phyloP scores from a whole-genome alignment of 2,113 vertebrate species.

The Poeciliopsis turrubarensis region DNA sequence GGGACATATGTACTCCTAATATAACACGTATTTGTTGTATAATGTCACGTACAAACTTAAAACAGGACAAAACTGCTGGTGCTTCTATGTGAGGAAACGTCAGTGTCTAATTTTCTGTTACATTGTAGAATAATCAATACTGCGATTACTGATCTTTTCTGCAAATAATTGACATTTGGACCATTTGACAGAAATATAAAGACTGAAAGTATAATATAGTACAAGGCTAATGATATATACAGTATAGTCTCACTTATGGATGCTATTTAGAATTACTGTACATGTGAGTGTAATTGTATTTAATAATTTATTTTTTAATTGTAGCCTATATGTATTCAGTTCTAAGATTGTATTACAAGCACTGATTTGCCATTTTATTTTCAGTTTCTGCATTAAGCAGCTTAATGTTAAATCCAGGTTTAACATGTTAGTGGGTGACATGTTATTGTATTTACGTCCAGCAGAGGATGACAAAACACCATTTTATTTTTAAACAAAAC shows the following conservation, averaged over 20 bases:
- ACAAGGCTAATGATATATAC: background rate
- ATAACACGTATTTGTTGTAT: constrained; percentile 14
- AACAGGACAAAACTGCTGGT: constrained; percentile 32
- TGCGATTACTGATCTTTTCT: background rate
- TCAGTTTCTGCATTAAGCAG: too few relatives aligned
- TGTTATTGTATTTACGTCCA: constrained; percentile 29
- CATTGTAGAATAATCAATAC: background rate
- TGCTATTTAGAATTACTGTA: background rate
- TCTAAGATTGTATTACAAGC: too few relatives aligned
- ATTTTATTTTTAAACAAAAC: background rate
- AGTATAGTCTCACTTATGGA: background rate
- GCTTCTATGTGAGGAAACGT: constrained; percentile 24
- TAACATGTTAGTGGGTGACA: background rate
- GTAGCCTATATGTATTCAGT: too few relatives aligned
- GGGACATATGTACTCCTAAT: background rate
- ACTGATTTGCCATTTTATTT: too few relatives aligned
- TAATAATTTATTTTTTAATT: background rate
- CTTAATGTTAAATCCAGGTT: background rate
- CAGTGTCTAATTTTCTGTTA: background rate
- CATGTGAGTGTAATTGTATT: background rate
- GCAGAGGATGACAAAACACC: constrained; percentile 51
- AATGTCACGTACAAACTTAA: constrained; percentile 29
- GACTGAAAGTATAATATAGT: background rate
- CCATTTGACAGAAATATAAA: background rate
- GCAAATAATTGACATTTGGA: background rate